Percentiles rank a stretch among this genome's conserved stretches.
Conservation (phyloP, 2,888 invertebrate species). For the Ichneumoninae sp. region DNA sequence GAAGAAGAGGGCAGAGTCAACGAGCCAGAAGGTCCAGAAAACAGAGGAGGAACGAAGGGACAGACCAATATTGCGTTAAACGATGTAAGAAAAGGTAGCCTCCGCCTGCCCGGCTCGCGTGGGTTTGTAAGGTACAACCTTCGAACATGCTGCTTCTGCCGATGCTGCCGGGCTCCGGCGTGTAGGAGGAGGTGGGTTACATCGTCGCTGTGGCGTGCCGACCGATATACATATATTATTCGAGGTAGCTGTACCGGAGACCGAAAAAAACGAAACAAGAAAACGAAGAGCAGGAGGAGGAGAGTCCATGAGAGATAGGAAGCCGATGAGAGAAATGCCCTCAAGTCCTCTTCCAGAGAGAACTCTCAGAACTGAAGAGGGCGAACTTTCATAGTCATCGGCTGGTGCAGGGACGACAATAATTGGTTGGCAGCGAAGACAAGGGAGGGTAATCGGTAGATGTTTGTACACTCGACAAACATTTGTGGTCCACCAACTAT, state of each 20-base stretch:
- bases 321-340: constrained; percentile 37
- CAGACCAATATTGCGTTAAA: constrained; percentile 68
- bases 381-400: not conserved
- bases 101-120: constrained; percentile 50
- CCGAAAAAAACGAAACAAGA: constrained; percentile 44
- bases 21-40: constrained; percentile 36
- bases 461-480: too few species aligned
- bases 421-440: not conserved
- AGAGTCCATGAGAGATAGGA: constrained; percentile 48
- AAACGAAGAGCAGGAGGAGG: constrained; percentile 17
- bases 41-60: constrained; percentile 30
- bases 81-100: constrained; percentile 68
- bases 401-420: not conserved
- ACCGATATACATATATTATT: constrained; percentile 65
- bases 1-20: constrained; percentile 25
- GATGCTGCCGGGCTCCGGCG: constrained; percentile 35
- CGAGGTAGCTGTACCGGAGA: constrained; percentile 45
- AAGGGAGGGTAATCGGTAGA: not conserved
- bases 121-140: constrained; percentile 64
- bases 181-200: constrained; percentile 66
- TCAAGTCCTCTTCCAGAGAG: constrained; percentile 19
- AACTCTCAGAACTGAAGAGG: not conserved
- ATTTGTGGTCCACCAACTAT: not conserved
- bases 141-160: constrained; percentile 65
- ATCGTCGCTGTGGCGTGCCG: constrained; percentile 54